Conservation (phyloP, 2,797 vertebrate species). For the Mico argentatus region DNA sequence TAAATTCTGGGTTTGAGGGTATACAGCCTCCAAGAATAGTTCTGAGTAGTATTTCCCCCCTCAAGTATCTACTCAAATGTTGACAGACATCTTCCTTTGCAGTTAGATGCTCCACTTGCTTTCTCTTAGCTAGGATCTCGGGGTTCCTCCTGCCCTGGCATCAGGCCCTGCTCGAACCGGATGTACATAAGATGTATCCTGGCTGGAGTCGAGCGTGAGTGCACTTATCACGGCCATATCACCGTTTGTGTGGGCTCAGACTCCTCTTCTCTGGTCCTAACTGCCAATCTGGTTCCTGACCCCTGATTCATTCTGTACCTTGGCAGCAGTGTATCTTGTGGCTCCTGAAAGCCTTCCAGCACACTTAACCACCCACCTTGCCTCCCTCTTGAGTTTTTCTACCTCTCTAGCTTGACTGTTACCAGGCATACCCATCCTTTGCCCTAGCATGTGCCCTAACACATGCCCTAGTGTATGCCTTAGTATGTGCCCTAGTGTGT, state of each 20-base stretch:
- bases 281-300: constrained; percentile 44
- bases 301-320: constrained; percentile 48
- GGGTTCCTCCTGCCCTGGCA: background rate
- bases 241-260: constrained; percentile 30
- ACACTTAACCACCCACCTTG: constrained; percentile 56
- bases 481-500: accelerated
- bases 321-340: background rate
- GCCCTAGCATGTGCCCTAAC: background rate
- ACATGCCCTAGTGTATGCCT: accelerated
- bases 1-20: background rate
- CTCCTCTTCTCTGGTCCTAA: constrained; percentile 31
- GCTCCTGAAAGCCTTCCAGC: constrained; percentile 54
- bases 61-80: background rate
- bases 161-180: background rate
- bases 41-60: background rate
- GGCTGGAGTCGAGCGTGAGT: background rate
- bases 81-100: background rate
- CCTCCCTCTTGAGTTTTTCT: constrained; percentile 12
- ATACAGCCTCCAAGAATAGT: background rate
- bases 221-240: background rate
- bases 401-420: background rate
- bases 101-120: background rate
- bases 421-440: background rate
- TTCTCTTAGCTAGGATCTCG: background rate
- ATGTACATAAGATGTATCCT: background rate